Evolutionary conservation across 2,888 invertebrate species (phyloP), one percentile per base, ranked within the genome.

Genomic region (Apodemia zela): DNA sequence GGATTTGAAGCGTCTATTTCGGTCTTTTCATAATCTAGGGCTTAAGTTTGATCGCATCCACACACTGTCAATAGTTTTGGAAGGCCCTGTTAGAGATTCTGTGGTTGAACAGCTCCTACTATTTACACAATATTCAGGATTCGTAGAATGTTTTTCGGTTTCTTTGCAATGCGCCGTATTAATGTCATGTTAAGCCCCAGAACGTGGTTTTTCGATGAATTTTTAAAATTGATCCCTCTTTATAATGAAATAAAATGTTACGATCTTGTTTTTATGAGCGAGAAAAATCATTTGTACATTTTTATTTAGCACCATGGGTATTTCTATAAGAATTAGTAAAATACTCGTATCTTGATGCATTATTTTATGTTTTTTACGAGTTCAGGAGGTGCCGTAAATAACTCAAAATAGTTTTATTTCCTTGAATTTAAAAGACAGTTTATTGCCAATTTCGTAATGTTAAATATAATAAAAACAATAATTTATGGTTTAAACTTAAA

Each of bases 51-150:
- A 91, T 91, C 88, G 90, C 87, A 87, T 89, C 91, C 91, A 90
- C 89, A 89, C 89, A 86, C 90, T 90, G 91, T 91, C 91, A 90
- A 91, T 91, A 91, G 91, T 91, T 91, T 88, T 79, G 82, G 88
- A 88, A 86, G 87, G 84, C 82, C 85, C 80, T 78, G 85, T 82
- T 84, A 85, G 75, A 77, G 87, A 87, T 89, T 87, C 87, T 89
- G 90, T 84, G 90, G 90, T 88, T 79, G 75, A 71, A 74, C 75
- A 77, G 77, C 81, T 79, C 80, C 82, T 83, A 80, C 82, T 87
- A 84, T 88, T 88, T 81, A 80, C 81, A 80, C 69, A 71, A 70
- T 73, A 77, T 79, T 79, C 77, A 73, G 79, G 78, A 87, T 88
- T 81, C 82, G 79, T 81, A 69, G 84, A 84, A 89, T 89, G 77